Conservation (phyloP, 1,140 invertebrate genomes). For the Gonatopus flavifemur region DNA sequence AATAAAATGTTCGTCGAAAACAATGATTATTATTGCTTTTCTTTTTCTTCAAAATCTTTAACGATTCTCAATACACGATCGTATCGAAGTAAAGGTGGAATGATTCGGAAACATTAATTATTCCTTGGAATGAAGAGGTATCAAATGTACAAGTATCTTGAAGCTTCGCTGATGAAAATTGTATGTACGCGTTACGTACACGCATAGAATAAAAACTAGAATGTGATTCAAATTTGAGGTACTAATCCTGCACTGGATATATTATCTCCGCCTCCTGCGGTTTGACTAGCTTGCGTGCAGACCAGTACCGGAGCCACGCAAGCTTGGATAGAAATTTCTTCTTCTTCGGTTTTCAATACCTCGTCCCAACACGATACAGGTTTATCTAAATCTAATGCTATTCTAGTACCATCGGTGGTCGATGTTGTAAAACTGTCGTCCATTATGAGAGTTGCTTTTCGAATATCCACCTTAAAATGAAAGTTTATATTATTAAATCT, state of each 20-base stretch:
- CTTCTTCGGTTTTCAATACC: slow-evolving; percentile 49
- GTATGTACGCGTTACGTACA: no score
- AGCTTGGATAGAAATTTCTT: slow-evolving; percentile 64
- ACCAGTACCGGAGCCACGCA: slow-evolving; percentile 85
- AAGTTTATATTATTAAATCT: neutral
- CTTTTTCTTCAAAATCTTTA: no score
- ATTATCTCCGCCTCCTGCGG: slow-evolving; percentile 86
- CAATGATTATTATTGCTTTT: no score
- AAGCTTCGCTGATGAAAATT: no score
- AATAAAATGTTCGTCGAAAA: no score
- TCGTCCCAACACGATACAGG: slow-evolving; percentile 87
- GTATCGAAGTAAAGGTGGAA: no score
- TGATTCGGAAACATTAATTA: no score
- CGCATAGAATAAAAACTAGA: neutral
- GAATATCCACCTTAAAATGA: slow-evolving; percentile 64
- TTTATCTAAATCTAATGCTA: slow-evolving; percentile 66
- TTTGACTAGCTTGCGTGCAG: slow-evolving; percentile 79
- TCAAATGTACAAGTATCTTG: no score
- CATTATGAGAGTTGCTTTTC: slow-evolving; percentile 73
- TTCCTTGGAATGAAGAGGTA: no score
- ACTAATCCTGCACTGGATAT: slow-evolving; percentile 83
- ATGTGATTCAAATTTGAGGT: slow-evolving; percentile 65
- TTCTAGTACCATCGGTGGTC: slow-evolving; percentile 56
- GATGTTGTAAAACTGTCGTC: slow-evolving; percentile 85
- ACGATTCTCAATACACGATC: no score